These are phyloP conservation scores for Heliconius hortense DNA, from an alignment of 2,888 invertebrate species.

Conservation along the genomic window DNA sequence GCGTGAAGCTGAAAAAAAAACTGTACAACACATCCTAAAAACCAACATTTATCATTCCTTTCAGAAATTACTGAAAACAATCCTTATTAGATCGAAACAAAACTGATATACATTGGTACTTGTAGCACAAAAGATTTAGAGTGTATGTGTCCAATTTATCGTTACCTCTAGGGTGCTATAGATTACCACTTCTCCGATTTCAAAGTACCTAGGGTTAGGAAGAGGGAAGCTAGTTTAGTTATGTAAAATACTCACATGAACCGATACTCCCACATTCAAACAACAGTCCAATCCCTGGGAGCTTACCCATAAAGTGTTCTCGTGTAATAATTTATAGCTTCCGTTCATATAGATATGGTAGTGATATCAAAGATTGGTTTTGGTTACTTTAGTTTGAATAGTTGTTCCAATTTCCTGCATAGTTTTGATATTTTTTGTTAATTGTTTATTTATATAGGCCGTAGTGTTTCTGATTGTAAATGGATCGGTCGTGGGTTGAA, in stretches of 20 bases:
- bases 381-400: background rate
- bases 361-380: constrained; percentile 37
- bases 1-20: background rate
- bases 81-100: constrained; percentile 17
- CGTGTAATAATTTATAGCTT: constrained; percentile 73
- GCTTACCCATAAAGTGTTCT: constrained; percentile 71
- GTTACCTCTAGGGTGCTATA: constrained; percentile 53
- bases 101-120: constrained; percentile 19
- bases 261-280: constrained; percentile 61
- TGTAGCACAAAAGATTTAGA: constrained; percentile 47
- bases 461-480: background rate
- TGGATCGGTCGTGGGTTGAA: background rate
- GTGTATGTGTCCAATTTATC: constrained; percentile 53
- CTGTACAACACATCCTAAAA: background rate
- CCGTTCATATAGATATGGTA: constrained; percentile 28
- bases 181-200: constrained; percentile 50
- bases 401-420: constrained; percentile 1
- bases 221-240: constrained; percentile 54
- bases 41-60: constrained; percentile 9
- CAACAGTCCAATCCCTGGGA: constrained; percentile 64
- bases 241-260: constrained; percentile 55
- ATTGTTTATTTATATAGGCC: background rate
- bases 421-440: background rate
- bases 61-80: background rate
- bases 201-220: constrained; percentile 11